Base-by-base conservation (phyloP, 2,113 vertebrate species). In the Cyrtonyx montezumae region DNA sequence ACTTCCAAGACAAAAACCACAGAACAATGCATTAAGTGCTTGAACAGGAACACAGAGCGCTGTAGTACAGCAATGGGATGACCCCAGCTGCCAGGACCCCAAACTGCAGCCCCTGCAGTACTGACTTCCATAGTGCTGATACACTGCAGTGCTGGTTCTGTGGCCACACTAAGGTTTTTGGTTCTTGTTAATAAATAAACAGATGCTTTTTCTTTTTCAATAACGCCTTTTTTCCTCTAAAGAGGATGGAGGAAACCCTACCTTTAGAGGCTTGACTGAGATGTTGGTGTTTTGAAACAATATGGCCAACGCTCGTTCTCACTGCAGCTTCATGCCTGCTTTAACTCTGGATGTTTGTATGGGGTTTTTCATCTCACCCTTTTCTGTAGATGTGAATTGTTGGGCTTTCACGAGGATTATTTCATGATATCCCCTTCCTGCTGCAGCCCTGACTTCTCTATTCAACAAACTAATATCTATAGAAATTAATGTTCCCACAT, bases 1-100 rank as follows among this genome's bases (percentile, higher is more conserved):
- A 97, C 95, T 97, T 97, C 96, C 96, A 84, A 97, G 96, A 96
- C 96, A 97, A 97, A 98, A 98, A 95, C 96, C 95, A 97, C 95
- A 94, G 93, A 94, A 94, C 93, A 95, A 96, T 34, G 84, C 32
- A 90, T 95, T 88, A 95, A 97, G 94, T 48, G 95, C 95, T 90
- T 82, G 77, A 95, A 69, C 20, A 88, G 95, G 78, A 94, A 58
- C 55, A 56, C 13, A 2, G 34, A 23, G 36, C 0, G 22, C 80
- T 6, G 15, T 85, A 84, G n/a, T 1, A 2, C 18, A 46, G 95
- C 84, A 32, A 76, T 7, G 81, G 84, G 90, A 81, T 95, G 97
- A 96, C 97, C 96, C 96, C 97, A 55, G 62, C 96, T 13, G 92
- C 87, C 26, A 1, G 9, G 19, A 18, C 13, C 32, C 53, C 25